phyloP scores from a whole-genome alignment of 2,113 vertebrate genomes.

The Porphyrio hochstetteri region DNA sequence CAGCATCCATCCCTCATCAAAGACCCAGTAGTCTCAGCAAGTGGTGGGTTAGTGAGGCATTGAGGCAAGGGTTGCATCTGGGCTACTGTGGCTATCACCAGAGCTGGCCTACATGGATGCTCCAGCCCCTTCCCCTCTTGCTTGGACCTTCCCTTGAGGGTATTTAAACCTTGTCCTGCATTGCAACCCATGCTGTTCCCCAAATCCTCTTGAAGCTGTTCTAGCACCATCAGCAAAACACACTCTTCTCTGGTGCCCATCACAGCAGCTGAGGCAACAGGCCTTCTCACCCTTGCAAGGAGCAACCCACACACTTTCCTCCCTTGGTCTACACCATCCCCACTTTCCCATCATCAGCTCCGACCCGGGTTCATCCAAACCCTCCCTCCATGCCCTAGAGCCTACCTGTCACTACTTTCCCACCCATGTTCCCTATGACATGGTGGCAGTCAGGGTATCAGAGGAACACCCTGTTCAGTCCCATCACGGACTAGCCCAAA shows the following conservation, averaged over 20 bases:
- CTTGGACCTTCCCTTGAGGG: not conserved
- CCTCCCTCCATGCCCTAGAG: not conserved
- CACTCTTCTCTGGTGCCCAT: not conserved
- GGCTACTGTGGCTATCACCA: not conserved
- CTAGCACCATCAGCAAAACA: not conserved
- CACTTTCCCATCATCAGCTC: not conserved
- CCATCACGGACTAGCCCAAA: not conserved
- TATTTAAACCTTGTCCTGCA: not conserved
- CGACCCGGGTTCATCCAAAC: not conserved
- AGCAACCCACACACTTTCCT: not conserved
- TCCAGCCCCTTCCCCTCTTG: not conserved
- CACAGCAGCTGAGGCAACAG: not conserved
- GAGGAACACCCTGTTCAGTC: not conserved
- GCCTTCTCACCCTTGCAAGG: not conserved
- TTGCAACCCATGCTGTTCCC: not conserved
- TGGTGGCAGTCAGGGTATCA: not conserved
- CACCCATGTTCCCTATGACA: not conserved
- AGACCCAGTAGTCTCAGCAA: not conserved
- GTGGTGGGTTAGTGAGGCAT: not conserved
- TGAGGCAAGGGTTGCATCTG: not conserved
- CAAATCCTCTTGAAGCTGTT: not conserved
- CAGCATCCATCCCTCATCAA: not conserved
- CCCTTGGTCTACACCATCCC: not conserved
- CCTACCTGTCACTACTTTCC: not conserved
- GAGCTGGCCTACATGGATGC: not conserved